Percentiles rank a stretch among this genome's conserved stretches.
Conservation (phyloP, 1,140 invertebrate species). For the Euglossa dilemma region DNA sequence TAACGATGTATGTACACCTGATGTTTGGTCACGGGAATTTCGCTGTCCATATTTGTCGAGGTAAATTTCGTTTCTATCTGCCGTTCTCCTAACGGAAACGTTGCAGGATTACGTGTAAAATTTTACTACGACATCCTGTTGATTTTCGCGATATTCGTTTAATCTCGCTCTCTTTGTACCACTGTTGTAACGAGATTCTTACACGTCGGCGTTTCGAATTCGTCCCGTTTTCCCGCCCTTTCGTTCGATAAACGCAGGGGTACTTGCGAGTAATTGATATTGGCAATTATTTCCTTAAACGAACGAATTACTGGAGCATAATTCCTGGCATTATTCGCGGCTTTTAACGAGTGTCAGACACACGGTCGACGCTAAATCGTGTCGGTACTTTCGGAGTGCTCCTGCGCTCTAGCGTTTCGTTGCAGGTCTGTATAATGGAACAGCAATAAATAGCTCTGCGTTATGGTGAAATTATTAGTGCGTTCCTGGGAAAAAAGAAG, state of each 20-base stretch:
- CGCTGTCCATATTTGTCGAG: constrained; percentile 35
- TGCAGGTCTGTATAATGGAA: not conserved
- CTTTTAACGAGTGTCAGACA: not conserved
- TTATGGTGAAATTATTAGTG: not conserved
- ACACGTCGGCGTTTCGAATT: not conserved
- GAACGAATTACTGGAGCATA: too few relatives aligned
- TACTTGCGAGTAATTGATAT: too few relatives aligned
- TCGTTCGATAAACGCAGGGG: too few relatives aligned
- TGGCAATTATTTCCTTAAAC: too few relatives aligned
- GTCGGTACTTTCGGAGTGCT: not conserved
- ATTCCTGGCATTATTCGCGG: not conserved
- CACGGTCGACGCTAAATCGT: too few relatives aligned
- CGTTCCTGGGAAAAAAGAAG: not conserved
- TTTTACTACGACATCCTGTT: not conserved
- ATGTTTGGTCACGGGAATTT: constrained; percentile 27
- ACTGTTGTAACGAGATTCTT: not conserved
- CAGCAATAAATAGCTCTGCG: not conserved
- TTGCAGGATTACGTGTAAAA: not conserved
- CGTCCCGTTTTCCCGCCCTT: not conserved
- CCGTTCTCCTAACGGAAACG: not conserved
- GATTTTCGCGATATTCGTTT: constrained; percentile 7
- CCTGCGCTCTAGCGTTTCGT: not conserved
- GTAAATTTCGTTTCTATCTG: constrained; percentile 33
- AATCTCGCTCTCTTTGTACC: not conserved
- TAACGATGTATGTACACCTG: not conserved